Conservation (phyloP, 2,113 vertebrate species). For the Ceyx cyanopectus region DNA sequence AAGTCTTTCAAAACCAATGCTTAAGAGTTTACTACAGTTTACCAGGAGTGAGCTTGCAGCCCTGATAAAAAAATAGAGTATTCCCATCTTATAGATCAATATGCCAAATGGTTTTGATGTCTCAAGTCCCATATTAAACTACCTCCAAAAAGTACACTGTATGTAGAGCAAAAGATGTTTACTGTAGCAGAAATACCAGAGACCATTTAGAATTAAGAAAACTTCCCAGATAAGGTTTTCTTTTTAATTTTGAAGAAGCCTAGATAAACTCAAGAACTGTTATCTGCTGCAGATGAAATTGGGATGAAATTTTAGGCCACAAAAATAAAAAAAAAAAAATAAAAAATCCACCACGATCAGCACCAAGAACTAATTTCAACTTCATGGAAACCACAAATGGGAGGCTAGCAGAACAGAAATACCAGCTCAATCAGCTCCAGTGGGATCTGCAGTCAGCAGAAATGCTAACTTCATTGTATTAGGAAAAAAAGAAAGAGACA, state of each 20-base stretch:
- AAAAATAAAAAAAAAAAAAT: background rate
- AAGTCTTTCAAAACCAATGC: background rate
- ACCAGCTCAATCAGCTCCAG: slow-evolving; percentile 9
- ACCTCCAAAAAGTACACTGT: background rate
- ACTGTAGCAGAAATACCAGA: slow-evolving; percentile 26
- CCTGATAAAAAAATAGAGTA: background rate
- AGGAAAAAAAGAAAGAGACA: background rate
- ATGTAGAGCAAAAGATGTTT: background rate
- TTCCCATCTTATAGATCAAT: background rate
- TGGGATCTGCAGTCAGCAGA: slow-evolving; percentile 8
- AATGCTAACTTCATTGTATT: background rate
- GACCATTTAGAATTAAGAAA: background rate
- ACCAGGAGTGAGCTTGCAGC: background rate
- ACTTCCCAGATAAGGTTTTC: background rate
- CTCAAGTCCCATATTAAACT: background rate
- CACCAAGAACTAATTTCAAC: background rate
- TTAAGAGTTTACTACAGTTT: background rate
- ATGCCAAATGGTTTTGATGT: background rate
- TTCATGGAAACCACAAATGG: background rate
- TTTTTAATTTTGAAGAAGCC: background rate
- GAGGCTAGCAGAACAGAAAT: slow-evolving; percentile 16
- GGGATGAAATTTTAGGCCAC: background rate
- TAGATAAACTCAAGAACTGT: background rate
- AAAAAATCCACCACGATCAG: background rate
- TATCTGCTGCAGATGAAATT: background rate